phyloP scores from a whole-genome alignment of 2,113 vertebrate species.

The Stigmatopora nigra region DNA sequence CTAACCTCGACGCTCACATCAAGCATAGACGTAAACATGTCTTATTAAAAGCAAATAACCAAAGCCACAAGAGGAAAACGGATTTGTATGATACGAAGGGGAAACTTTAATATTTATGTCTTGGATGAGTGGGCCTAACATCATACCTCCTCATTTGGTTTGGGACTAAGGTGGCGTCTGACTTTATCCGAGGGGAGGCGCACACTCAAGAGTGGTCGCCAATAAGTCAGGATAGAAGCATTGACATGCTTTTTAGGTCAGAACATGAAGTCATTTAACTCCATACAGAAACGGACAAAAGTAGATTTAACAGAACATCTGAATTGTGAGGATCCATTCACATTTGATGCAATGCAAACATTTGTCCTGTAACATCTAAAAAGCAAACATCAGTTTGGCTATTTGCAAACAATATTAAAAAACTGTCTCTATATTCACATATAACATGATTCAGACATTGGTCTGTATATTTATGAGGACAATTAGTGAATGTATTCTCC shows the following conservation, averaged over 20 bases:
- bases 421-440: too few species aligned
- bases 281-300: too few species aligned
- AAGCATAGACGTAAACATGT: conserved; percentile 19
- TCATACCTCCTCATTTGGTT: not conserved
- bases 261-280: too few species aligned
- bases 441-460: not conserved
- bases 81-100: conserved; percentile 8
- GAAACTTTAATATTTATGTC: conserved; percentile 1
- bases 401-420: not conserved
- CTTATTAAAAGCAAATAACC: conserved; percentile 14
- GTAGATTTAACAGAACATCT: too few species aligned
- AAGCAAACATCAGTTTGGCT: too few species aligned
- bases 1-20: conserved; percentile 27
- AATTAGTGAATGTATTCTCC: not conserved
- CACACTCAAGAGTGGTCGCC: too few species aligned
- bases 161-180: not conserved
- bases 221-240: too few species aligned
- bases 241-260: too few species aligned
- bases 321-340: too few species aligned
- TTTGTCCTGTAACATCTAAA: too few species aligned
- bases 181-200: too few species aligned
- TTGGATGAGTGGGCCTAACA: not conserved
- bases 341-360: too few species aligned
- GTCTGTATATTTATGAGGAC: not conserved
- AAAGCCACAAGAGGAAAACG: not conserved